Base-by-base conservation (phyloP, 2,113 vertebrate genomes). In the Phylloscopus trochilus region DNA sequence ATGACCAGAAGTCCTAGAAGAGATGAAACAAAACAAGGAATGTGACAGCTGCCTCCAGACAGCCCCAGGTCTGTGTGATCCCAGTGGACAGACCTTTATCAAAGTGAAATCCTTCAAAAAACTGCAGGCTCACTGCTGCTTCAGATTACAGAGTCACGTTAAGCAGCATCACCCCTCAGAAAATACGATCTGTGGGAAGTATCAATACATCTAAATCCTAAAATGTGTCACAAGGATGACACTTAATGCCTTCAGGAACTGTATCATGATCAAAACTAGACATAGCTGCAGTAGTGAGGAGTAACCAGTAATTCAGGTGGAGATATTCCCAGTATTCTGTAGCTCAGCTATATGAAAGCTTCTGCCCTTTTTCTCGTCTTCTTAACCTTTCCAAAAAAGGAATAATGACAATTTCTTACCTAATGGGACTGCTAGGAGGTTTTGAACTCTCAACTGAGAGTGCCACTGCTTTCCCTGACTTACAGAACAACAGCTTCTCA, bases 1-100 rank as follows among this genome's bases (percentile, higher is more conserved):
- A 0, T 99, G 99, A 49, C 99, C 99, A 41, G 99, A 99, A 41
- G 99, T 99, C 97, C 99, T 99, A 68, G 15, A 80, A 80, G 31
- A 94, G 75, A 66, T 72, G 74, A 91, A 3, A 49, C 3, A 62
- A 89, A 58, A 75, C 64, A 64, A 63, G 24, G 13, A 88, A 21
- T 31, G 13, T 79, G 80, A 92, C 68, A 74, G 49, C 15, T 88
- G 62, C 9, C 49, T 52, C 15, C 7, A 13, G 53, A 68, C n/a
- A 92, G 30, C 5, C 13, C 9, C 3, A 2, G 56, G n/a, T 31
- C 8, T 28, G 30, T 17, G 56, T 53, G 68, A 89, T 22, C 39
- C 26, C 59, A 75, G 51, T 1, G 8, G 56, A 62, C 23, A 81
- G 60, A 73, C 8, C 20, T 19, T 47, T 28, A 82, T 28, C 41